These are phyloP conservation scores for Serranus cabrilla DNA, from an alignment of 2,797 vertebrate species.

Conservation along the genomic window DNA sequence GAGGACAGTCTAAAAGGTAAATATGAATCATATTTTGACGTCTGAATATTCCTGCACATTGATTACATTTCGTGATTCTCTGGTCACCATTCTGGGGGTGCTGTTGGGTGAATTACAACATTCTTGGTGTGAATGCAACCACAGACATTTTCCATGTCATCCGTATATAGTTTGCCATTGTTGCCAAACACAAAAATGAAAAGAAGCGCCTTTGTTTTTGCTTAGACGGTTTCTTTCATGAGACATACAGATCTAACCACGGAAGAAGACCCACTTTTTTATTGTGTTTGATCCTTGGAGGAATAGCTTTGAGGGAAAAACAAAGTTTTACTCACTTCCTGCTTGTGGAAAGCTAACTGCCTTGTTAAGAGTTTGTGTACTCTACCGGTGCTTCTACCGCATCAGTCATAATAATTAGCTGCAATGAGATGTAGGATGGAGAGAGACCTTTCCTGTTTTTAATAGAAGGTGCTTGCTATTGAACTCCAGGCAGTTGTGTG, in stretches of 20 bases:
- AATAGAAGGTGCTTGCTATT: conserved; percentile 15
- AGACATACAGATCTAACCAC: conserved; percentile 15
- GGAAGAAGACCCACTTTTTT: conserved; percentile 5
- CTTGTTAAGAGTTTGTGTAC: conserved; percentile 2
- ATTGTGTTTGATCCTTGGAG: conserved; percentile 23
- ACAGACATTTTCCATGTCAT: conserved; percentile 7
- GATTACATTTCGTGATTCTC: conserved; percentile 12
- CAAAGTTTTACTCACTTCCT: conserved; percentile 29
- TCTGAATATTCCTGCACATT: conserved; percentile 3
- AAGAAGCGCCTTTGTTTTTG: background rate
- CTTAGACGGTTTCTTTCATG: conserved; percentile 14
- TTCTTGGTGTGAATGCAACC: conserved; percentile 26
- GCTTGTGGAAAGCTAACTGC: conserved; percentile 16
- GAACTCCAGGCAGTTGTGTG: conserved; percentile 16
- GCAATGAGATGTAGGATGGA: background rate
- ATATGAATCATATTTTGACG: no score
- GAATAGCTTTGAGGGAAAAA: conserved; percentile 13
- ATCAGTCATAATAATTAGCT: conserved; percentile 21
- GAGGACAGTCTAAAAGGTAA: conserved; percentile 15
- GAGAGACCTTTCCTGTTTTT: conserved; percentile 1
- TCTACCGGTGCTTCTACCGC: background rate
- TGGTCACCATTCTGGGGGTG: conserved; percentile 8
- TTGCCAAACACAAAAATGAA: conserved; percentile 2
- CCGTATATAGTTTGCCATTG: background rate
- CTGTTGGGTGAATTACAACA: conserved; percentile 34